phyloP scores from a whole-genome alignment of 2,797 vertebrate species.

The Acrocephalus scirpaceus region DNA sequence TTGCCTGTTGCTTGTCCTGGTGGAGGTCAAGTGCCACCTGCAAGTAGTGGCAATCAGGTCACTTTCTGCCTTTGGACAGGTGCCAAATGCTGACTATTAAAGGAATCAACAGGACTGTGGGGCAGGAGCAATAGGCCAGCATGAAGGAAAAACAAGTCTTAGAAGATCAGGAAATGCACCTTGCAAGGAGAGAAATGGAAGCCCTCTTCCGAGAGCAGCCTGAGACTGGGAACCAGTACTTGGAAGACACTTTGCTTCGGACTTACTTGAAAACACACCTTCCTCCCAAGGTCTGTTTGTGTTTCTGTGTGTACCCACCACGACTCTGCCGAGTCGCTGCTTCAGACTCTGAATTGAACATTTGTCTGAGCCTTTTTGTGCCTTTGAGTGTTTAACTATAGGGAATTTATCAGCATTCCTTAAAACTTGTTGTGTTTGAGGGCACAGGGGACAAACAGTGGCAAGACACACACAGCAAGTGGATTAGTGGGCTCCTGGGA shows the following conservation, averaged over 20 bases:
- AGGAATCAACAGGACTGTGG: accelerated
- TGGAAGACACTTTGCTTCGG: constrained; percentile 81
- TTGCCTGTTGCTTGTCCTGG: not conserved
- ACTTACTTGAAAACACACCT: constrained; percentile 81
- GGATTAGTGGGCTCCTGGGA: not conserved
- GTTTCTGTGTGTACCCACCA: not conserved
- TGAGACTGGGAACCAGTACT: constrained; percentile 75
- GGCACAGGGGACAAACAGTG: not conserved
- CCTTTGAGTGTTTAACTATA: not conserved
- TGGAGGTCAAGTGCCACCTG: not conserved
- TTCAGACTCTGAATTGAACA: not conserved
- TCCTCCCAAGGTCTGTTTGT: constrained; percentile 75
- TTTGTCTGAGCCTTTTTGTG: not conserved
- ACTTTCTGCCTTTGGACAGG: not conserved
- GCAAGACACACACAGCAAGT: not conserved
- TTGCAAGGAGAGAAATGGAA: constrained; percentile 70
- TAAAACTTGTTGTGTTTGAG: not conserved
- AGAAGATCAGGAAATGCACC: not conserved
- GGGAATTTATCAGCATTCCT: not conserved
- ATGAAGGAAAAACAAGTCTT: accelerated
- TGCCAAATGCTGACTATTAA: not conserved
- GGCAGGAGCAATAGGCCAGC: not conserved
- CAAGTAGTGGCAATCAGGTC: accelerated
- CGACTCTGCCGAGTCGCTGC: accelerated
- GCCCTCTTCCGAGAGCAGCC: constrained; percentile 82